Evolutionary conservation across 2,113 vertebrate species (phyloP).

Genomic region (Azemiops feae): DNA sequence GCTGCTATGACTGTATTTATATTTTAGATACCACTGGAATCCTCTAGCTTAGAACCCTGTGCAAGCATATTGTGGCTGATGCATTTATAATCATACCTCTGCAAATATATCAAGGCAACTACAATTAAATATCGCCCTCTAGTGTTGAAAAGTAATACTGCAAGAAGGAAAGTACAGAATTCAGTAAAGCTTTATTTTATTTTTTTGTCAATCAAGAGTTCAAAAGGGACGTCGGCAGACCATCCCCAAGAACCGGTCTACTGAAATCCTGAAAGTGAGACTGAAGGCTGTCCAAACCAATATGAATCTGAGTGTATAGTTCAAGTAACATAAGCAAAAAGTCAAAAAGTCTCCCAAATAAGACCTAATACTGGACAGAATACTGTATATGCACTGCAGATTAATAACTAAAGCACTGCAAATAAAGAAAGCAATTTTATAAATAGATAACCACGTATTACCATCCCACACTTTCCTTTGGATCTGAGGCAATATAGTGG

Average conservation of each 20-base stretch:
- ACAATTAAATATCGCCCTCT: conserved; percentile 14
- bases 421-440: background rate
- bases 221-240: background rate
- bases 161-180: background rate
- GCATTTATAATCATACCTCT: background rate
- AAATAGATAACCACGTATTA: background rate
- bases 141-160: background rate
- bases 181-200: background rate
- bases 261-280: background rate
- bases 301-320: background rate
- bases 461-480: background rate
- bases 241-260: background rate
- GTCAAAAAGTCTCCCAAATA: background rate
- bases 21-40: background rate
- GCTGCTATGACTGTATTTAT: background rate
- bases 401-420: background rate
- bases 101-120: background rate
- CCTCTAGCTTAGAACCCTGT: no score
- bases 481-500: background rate
- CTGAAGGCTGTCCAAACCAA: background rate
- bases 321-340: background rate
- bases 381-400: background rate
- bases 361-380: background rate
- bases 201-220: background rate
- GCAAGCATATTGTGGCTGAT: background rate